These are phyloP conservation scores for Rynchops niger DNA, from an alignment of 2,113 vertebrate genomes.

Conservation along the genomic window DNA sequence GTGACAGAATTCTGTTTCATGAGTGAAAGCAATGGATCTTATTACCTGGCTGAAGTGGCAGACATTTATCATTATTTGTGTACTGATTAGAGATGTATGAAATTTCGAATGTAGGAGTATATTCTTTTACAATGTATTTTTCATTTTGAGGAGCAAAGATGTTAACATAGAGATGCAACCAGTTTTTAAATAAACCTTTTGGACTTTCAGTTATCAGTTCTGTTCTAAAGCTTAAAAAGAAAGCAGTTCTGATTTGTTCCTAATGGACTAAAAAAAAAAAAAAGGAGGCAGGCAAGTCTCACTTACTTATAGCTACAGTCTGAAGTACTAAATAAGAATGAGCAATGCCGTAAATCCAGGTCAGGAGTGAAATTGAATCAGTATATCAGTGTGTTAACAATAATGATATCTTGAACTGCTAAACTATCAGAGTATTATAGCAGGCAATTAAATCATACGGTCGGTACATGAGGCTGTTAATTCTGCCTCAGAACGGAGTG, in stretches of 20 bases:
- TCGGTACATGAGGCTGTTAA: background rate
- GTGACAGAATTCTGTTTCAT: background rate
- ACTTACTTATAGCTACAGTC: background rate
- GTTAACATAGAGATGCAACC: background rate
- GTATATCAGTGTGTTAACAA: slow-evolving; percentile 41
- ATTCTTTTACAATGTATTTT: background rate
- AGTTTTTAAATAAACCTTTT: background rate
- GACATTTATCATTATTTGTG: background rate
- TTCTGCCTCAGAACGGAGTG: slow-evolving; percentile 2
- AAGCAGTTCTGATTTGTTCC: background rate
- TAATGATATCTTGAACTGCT: slow-evolving; percentile 32
- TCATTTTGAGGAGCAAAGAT: background rate
- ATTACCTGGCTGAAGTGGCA: background rate
- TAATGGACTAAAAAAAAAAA: background rate
- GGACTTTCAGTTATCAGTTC: background rate
- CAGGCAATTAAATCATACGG: slow-evolving; percentile 55
- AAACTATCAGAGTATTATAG: slow-evolving; percentile 39
- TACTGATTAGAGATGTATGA: background rate
- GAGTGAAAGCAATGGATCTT: background rate
- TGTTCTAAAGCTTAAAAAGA: background rate
- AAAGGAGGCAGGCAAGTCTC: background rate
- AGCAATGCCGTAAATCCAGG: slow-evolving; percentile 39
- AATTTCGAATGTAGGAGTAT: background rate
- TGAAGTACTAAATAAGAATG: slow-evolving; percentile 20
- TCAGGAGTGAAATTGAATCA: slow-evolving; percentile 29